Evolutionary conservation across 2,888 invertebrate species (phyloP).

Genomic region (Operophtera brumata): DNA sequence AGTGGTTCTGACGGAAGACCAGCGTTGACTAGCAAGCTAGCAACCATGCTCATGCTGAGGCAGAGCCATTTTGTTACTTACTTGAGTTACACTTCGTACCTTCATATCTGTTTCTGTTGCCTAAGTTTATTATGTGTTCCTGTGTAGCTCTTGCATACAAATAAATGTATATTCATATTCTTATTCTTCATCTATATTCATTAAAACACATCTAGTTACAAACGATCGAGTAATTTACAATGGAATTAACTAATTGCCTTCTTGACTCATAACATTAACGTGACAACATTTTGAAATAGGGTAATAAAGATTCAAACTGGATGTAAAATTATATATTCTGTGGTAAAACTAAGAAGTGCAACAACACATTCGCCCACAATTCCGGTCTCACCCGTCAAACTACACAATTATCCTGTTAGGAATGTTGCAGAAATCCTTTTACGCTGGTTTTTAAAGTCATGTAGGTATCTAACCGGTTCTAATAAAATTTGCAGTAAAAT

Average conservation of each 20-base stretch:
- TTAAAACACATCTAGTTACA: background rate
- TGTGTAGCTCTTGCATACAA: too few species aligned
- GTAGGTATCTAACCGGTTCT: conserved; percentile 31
- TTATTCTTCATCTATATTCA: too few species aligned
- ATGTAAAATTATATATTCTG: background rate
- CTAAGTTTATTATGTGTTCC: too few species aligned
- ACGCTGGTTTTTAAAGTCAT: conserved; percentile 32
- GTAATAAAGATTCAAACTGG: background rate
- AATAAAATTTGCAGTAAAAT: conserved; percentile 25
- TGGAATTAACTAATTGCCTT: background rate
- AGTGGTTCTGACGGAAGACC: too few species aligned
- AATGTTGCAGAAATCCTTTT: conserved; percentile 47
- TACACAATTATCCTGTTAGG: conserved; percentile 45
- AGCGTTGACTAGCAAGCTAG: too few species aligned
- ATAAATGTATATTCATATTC: too few species aligned
- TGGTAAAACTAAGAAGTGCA: background rate
- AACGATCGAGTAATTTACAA: conserved; percentile 1
- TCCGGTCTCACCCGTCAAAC: conserved; percentile 27
- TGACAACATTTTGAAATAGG: background rate
- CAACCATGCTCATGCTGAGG: too few species aligned
- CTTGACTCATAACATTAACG: conserved; percentile 2
- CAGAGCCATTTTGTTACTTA: too few species aligned
- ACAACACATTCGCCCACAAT: background rate
- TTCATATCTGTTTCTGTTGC: too few species aligned
- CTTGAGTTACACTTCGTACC: too few species aligned